A percentile compares a stretch with the other conserved stretches of the same genome.
phyloP scores from a whole-genome alignment of 2,888 invertebrate genomes.

The Ichneumoninae sp. region DNA sequence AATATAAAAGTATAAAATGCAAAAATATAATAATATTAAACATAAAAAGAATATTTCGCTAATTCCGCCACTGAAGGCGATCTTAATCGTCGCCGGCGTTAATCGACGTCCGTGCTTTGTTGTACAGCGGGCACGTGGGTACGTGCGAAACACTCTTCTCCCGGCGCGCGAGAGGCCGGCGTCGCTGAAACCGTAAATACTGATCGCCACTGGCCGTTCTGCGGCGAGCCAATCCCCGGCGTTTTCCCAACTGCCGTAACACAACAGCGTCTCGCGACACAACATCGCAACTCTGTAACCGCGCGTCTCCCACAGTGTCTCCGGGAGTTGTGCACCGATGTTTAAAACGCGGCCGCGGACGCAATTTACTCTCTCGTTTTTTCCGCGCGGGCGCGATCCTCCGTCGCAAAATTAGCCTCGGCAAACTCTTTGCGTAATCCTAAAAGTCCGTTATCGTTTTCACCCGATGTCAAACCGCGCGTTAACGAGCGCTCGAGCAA shows the following conservation, averaged over 20 bases:
- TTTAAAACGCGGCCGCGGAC: constrained; percentile 50
- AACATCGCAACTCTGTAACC: not conserved
- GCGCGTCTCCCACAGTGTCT: not conserved
- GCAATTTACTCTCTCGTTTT: constrained; percentile 30
- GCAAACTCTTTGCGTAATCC: constrained; percentile 47
- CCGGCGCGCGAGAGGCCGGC: constrained; percentile 12
- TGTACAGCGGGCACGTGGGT: constrained; percentile 58
- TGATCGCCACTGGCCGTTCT: constrained; percentile 50
- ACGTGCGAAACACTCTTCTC: constrained; percentile 35
- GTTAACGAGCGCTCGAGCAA: constrained; percentile 51
- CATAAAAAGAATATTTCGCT: not conserved
- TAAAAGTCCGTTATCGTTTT: constrained; percentile 55
- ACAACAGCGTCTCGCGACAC: not conserved
- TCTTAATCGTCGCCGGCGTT: constrained; percentile 61
- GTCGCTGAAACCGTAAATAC: constrained; percentile 62
- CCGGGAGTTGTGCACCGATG: not conserved
- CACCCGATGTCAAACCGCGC: constrained; percentile 24
- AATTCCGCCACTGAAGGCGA: constrained; percentile 31
- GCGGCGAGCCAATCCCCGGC: constrained; percentile 19
- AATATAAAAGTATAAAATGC: too few relatives aligned
- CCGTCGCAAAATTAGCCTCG: constrained; percentile 9
- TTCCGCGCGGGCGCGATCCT: constrained; percentile 3
- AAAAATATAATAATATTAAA: too few relatives aligned
- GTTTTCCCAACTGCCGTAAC: not conserved
- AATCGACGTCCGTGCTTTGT: constrained; percentile 50